These are phyloP conservation scores for Trachelipus rathkii DNA, from an alignment of 1,140 invertebrate species.

Conservation along the genomic window DNA sequence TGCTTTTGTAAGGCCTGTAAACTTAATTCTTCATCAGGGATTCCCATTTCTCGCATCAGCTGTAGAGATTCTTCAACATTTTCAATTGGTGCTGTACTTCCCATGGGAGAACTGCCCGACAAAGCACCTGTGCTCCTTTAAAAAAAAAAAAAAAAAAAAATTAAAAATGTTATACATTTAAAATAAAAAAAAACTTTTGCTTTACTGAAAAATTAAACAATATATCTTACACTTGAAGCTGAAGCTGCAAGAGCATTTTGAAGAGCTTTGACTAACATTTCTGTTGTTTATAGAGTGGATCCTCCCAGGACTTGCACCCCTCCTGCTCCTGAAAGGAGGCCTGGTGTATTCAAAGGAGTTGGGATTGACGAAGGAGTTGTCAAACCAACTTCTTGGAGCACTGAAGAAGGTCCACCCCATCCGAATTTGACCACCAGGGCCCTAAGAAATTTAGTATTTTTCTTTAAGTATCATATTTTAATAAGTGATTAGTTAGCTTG, in stretches of 20 bases:
- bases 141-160: neutral
- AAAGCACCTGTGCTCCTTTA: conserved; percentile 21
- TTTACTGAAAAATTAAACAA: neutral
- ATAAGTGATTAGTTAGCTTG: too few species aligned
- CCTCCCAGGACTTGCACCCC: neutral
- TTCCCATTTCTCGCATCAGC: conserved; percentile 55
- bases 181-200: neutral
- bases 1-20: conserved; percentile 53
- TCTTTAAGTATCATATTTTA: too few species aligned
- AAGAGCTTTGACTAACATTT: conserved; percentile 9
- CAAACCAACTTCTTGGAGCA: neutral
- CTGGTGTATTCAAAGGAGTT: neutral
- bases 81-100: conserved; percentile 22
- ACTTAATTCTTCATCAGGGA: conserved; percentile 54
- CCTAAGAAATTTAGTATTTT: too few species aligned
- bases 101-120: conserved; percentile 16
- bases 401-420: neutral
- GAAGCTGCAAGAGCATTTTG: conserved; percentile 18
- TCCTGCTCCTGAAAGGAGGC: neutral
- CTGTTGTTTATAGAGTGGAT: neutral
- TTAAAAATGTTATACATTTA: conserved; percentile 1
- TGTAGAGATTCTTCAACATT: conserved; percentile 47
- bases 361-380: neutral
- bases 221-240: conserved; percentile 1
- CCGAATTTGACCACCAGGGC: neutral